A percentile compares a stretch with the other conserved stretches of the same genome.
phyloP scores from a whole-genome alignment of 2,888 invertebrate species.

The Stenolophus ochropezus region DNA sequence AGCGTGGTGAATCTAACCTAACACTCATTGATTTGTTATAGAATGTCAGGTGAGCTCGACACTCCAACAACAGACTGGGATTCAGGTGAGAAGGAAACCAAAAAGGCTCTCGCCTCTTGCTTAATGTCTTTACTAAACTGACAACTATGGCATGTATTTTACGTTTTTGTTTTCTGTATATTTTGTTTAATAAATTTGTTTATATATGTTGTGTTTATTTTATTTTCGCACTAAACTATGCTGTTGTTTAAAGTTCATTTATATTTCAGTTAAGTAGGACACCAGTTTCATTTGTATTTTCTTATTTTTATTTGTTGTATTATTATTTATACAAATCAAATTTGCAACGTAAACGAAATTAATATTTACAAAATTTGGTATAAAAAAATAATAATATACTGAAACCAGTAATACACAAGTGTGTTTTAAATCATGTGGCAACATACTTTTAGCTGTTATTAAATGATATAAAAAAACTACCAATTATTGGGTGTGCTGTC shows the following conservation, averaged over 20 bases:
- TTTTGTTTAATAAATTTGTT: conserved; percentile 8
- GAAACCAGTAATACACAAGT: no score
- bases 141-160: background rate
- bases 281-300: no score
- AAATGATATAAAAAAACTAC: no score
- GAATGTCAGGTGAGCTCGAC: conserved; percentile 77
- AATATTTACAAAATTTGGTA: no score
- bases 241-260: background rate
- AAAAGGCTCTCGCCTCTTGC: background rate
- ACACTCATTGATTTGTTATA: conserved; percentile 65
- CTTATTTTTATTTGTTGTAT: conserved; percentile 17
- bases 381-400: no score
- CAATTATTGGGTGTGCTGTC: no score
- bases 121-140: background rate
- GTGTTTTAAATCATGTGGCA: no score
- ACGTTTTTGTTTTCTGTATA: conserved; percentile 2
- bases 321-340: background rate
- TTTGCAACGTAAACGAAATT: background rate
- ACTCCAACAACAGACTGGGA: conserved; percentile 76
- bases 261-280: background rate
- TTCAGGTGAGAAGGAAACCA: conserved; percentile 73
- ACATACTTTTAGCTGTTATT: no score
- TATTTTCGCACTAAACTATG: background rate
- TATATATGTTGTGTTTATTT: conserved; percentile 4
- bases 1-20: no score